A percentile compares a stretch with the other conserved stretches of the same genome.
phyloP scores from a whole-genome alignment of 2,113 vertebrate species.

The Podocnemis expansa region DNA sequence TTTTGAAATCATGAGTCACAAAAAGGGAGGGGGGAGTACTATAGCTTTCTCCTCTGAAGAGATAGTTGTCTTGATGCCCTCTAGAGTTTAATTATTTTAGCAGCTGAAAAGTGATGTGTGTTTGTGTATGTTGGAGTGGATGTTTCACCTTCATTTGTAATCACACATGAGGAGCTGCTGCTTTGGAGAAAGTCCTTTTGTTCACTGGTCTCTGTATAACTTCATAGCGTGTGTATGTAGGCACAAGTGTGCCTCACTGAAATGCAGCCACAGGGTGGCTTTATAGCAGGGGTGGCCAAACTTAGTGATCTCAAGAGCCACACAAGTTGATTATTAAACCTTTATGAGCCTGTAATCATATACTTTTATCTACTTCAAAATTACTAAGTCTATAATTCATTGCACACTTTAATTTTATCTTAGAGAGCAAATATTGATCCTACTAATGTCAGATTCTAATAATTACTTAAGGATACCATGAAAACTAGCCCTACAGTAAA shows the following conservation, averaged over 20 bases:
- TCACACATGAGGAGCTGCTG: background rate
- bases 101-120: background rate
- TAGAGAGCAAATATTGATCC: no score
- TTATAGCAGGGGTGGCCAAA: no score
- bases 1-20: constrained; percentile 5
- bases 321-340: no score
- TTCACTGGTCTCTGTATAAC: background rate
- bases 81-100: constrained; percentile 54
- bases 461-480: no score
- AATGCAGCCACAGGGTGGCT: background rate
- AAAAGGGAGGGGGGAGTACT: background rate
- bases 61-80: background rate
- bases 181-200: background rate
- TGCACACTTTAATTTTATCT: no score
- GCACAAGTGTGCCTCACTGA: background rate
- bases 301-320: no score
- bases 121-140: background rate
- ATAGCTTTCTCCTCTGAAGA: background rate
- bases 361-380: no score
- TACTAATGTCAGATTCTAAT: no score
- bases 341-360: no score
- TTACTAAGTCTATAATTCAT: no score
- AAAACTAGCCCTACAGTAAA: no score
- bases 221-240: background rate
- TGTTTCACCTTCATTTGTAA: fast-evolving